Evolutionary conservation across 2,888 invertebrate species (phyloP).

Genomic region (Melanargia galathea): DNA sequence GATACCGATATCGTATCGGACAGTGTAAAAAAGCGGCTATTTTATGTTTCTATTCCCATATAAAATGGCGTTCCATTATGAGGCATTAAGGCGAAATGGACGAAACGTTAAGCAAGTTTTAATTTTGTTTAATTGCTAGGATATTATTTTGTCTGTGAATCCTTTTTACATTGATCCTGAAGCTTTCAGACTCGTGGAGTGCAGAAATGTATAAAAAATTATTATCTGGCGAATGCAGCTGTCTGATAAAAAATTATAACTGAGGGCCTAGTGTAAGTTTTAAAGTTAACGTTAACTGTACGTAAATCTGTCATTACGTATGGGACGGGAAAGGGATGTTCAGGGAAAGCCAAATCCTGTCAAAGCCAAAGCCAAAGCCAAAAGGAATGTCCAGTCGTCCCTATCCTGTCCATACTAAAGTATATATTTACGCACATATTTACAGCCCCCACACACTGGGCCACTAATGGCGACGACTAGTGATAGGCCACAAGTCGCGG

Average conservation of each 20-base stretch:
- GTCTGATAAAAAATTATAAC: background rate
- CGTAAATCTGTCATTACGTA: no score
- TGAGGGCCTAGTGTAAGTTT: no score
- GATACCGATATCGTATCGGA: slow-evolving; percentile 1
- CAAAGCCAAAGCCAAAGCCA: no score
- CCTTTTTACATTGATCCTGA: slow-evolving; percentile 9
- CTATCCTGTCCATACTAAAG: no score
- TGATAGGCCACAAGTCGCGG: no score
- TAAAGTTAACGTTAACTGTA: no score
- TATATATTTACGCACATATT: no score
- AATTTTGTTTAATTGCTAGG: slow-evolving; percentile 19
- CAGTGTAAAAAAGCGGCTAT: slow-evolving; percentile 42
- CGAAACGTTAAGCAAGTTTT: slow-evolving; percentile 25
- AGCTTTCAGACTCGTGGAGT: slow-evolving; percentile 5
- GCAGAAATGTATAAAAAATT: background rate
- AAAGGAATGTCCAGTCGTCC: no score
- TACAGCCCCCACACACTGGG: no score
- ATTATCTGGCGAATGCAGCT: background rate
- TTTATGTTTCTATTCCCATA: slow-evolving; percentile 46
- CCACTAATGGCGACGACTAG: no score
- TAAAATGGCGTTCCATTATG: slow-evolving; percentile 37
- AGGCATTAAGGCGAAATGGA: slow-evolving; percentile 27
- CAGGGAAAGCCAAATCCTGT: no score
- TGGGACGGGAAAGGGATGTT: no score
- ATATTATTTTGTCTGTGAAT: slow-evolving; percentile 21